These are phyloP conservation scores for Proteles cristata DNA, from an alignment of 2,113 vertebrate genomes.

Conservation along the genomic window DNA sequence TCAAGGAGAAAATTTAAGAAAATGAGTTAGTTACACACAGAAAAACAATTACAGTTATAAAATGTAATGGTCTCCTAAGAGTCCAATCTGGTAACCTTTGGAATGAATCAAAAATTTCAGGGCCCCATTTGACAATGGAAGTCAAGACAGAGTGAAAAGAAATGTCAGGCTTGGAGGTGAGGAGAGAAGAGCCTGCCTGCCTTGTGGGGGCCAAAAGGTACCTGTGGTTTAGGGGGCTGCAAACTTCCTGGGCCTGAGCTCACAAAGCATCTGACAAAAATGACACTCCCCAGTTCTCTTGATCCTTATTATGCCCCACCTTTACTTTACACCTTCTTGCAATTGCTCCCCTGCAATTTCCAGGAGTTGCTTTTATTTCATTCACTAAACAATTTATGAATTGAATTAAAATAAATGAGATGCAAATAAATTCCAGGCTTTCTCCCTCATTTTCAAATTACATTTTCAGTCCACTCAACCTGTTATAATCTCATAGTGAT, in stretches of 20 bases:
- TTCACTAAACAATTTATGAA: slow-evolving; percentile 83
- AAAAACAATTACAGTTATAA: background rate
- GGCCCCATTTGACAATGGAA: background rate
- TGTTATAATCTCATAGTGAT: slow-evolving; percentile 90
- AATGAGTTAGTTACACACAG: background rate
- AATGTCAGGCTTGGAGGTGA: background rate
- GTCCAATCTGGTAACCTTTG: background rate
- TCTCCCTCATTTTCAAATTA: slow-evolving; percentile 89
- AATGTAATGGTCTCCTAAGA: background rate
- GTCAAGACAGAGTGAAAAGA: background rate
- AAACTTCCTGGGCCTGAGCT: background rate
- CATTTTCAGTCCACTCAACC: slow-evolving; percentile 92
- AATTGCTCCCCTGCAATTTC: slow-evolving; percentile 51
- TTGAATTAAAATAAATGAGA: slow-evolving; percentile 88
- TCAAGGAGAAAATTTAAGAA: background rate
- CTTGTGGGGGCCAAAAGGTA: background rate
- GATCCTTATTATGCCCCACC: rapidly evolving
- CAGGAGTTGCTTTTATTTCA: slow-evolving; percentile 69
- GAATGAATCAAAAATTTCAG: background rate
- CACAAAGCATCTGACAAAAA: rapidly evolving
- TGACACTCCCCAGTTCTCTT: background rate
- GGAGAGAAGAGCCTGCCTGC: background rate
- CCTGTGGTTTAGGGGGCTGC: background rate
- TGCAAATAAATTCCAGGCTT: slow-evolving; percentile 89
- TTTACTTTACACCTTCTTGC: slow-evolving; percentile 14